Evolutionary conservation across 2,888 invertebrate species (phyloP), one percentile per base, ranked within the genome.

Genomic region (Chymomyza procnemis): DNA sequence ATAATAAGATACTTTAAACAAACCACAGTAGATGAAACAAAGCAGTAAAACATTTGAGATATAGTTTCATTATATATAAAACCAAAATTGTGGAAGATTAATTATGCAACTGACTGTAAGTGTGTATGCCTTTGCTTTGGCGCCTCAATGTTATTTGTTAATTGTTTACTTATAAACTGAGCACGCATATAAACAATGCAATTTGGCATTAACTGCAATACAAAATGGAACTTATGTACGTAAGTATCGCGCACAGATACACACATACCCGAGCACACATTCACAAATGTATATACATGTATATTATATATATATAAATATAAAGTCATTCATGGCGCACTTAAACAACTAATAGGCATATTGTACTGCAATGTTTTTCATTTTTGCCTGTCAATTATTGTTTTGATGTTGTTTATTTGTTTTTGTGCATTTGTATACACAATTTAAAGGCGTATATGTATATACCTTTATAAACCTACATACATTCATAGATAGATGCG

Each of bases 141-240:
- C 52, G 18, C 9, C 19, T 19, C 61, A 58, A 61, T 61, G 61
- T 61, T 61, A 61, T 48, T n/a, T 61, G 46, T 30, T 57, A 30
- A 59, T 54, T 66, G 66, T 48, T 67, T 66, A 55, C 55, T 46
- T 67, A 54, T 59, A 16, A 47, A 60, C 4, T 41, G 50, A 69
- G 59, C 69, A 68, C 55, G 55, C 69, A 34, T 69, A 62, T 30
- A 22, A 55, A 19, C 41, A 62, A 34, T 30, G 57, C 58, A 58
- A 34, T 50, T 50, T 50, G 14, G n/a, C 50, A 50, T 50, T 50
- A 50, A 41, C 34, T 12, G 34, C 34, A 41, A 5, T 41, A 41
- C 34, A 41, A 41, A 41, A 41, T 41, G 34, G 12, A 9, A 41
- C 34, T 41, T 41, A 41, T 41, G 6, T 41, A 12, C 1, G 34